Conservation (phyloP, 2,797 vertebrate genomes). For the Fringilla coelebs region DNA sequence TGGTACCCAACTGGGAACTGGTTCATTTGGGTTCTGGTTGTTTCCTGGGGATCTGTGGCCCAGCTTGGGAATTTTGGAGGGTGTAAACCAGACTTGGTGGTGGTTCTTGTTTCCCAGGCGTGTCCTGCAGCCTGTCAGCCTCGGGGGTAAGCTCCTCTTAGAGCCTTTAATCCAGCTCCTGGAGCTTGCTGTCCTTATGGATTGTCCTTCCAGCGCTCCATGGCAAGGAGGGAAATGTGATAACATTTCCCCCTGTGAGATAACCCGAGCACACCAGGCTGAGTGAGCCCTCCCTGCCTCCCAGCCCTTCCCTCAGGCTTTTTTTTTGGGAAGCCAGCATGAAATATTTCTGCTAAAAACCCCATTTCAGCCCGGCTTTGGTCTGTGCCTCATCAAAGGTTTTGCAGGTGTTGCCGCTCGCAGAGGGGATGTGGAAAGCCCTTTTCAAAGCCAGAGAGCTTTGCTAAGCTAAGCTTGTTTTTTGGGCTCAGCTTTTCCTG, state of each 20-base stretch:
- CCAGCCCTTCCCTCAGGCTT: not conserved
- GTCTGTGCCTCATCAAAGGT: not conserved
- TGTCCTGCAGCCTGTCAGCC: not conserved
- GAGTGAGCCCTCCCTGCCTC: not conserved
- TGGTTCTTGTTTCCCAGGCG: not conserved
- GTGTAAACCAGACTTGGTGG: not conserved
- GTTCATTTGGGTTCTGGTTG: not conserved
- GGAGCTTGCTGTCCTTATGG: not conserved
- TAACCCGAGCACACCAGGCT: not conserved
- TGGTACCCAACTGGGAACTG: not conserved
- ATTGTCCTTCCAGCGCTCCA: not conserved
- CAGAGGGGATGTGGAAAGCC: not conserved
- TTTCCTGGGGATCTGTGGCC: not conserved
- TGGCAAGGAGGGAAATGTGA: not conserved
- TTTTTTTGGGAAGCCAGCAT: not conserved
- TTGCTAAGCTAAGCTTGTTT: not conserved
- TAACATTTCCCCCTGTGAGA: not conserved
- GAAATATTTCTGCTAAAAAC: not conserved
- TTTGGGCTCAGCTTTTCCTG: conserved; percentile 21
- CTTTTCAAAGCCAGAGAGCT: not conserved
- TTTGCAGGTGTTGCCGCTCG: not conserved
- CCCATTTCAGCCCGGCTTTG: not conserved
- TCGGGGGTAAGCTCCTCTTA: not conserved
- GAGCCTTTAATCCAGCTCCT: conserved; percentile 12
- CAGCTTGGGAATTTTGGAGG: not conserved